Evolutionary conservation across 2,888 invertebrate genomes (phyloP).

Genomic region (Cistogaster globosa): DNA sequence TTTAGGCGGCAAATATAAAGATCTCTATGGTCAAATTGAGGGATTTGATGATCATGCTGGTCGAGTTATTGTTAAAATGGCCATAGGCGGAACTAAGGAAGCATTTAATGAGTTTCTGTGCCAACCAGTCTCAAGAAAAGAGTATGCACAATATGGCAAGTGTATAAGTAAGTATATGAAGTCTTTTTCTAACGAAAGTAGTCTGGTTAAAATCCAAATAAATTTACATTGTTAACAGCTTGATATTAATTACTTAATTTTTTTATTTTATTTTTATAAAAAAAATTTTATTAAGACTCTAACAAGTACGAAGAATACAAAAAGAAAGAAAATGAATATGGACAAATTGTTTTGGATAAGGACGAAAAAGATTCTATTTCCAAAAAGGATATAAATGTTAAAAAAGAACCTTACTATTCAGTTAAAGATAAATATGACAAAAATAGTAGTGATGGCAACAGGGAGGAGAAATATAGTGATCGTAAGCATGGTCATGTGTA

Average conservation of each 20-base stretch:
- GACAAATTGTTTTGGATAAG: constrained; percentile 77
- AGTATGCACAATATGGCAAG: constrained; percentile 91
- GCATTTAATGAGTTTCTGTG: constrained; percentile 91
- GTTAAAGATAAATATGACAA: neutral
- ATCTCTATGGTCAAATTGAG: constrained; percentile 92
- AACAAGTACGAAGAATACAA: constrained; percentile 89
- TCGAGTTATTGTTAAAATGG: constrained; percentile 89
- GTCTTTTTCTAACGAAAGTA: constrained; percentile 10
- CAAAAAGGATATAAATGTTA: constrained; percentile 36
- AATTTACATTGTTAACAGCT: no score
- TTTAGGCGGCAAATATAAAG: constrained; percentile 89
- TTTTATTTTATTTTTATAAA: no score
- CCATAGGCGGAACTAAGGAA: constrained; percentile 87
- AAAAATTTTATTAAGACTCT: constrained; percentile 83
- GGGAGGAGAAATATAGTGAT: neutral
- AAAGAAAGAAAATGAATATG: constrained; percentile 82
- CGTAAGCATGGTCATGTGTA: neutral
- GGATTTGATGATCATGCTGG: constrained; percentile 93
- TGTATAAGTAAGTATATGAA: constrained; percentile 90
- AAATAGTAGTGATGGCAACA: neutral
- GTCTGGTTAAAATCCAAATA: no score
- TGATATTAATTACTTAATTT: no score
- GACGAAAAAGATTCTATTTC: constrained; percentile 30
- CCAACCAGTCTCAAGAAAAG: constrained; percentile 89
- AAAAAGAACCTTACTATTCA: neutral